Conservation (phyloP, 1,140 invertebrate species). For the Laodelphax striatellus region DNA sequence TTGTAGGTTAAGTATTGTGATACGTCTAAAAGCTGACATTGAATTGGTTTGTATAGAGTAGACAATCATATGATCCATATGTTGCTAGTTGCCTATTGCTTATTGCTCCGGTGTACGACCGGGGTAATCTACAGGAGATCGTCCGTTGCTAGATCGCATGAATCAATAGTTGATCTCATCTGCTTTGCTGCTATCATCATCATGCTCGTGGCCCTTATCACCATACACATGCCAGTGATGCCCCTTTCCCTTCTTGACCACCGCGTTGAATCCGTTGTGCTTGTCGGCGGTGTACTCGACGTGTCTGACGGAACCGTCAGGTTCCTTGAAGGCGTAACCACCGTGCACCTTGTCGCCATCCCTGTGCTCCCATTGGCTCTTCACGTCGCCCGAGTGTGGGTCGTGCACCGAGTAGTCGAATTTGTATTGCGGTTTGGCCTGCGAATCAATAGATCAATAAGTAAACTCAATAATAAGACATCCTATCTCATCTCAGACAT, state of each 20-base stretch:
- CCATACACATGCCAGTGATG: background rate
- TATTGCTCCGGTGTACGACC: no score
- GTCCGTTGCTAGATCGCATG: no score
- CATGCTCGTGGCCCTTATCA: background rate
- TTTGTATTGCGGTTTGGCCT: slow-evolving; percentile 18
- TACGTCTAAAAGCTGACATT: no score
- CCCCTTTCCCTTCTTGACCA: slow-evolving; percentile 4
- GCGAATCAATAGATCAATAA: background rate
- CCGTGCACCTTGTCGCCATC: slow-evolving; percentile 20
- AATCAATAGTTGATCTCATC: no score
- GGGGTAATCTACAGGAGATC: no score
- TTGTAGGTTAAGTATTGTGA: no score
- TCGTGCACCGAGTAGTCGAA: slow-evolving; percentile 30
- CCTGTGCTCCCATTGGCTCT: slow-evolving; percentile 27
- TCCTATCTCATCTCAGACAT: no score
- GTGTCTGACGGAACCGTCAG: slow-evolving; percentile 24
- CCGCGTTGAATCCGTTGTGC: slow-evolving; percentile 16
- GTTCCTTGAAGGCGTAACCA: slow-evolving; percentile 20
- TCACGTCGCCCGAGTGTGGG: slow-evolving; percentile 26
- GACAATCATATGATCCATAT: no score
- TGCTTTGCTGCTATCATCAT: no score
- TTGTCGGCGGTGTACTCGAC: slow-evolving; percentile 28
- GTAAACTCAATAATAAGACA: no score
- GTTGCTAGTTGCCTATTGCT: no score
- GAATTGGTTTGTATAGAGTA: no score